Evolutionary conservation across 2,113 vertebrate genomes (phyloP).

Genomic region (Natator depressus): DNA sequence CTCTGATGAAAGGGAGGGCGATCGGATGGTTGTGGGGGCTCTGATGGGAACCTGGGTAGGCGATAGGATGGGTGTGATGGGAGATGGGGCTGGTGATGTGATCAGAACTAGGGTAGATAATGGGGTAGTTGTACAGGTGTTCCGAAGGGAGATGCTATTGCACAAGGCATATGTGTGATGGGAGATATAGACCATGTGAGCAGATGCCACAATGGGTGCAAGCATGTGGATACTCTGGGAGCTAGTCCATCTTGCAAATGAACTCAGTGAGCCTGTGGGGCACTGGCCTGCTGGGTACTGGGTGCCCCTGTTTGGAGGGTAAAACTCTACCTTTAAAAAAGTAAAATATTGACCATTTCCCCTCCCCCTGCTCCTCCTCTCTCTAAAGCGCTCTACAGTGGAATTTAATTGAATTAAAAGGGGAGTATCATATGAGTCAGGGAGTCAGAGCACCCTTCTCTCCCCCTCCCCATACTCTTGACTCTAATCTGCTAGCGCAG

Average conservation of each 20-base stretch:
- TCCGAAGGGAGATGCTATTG: neutral
- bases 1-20: neutral
- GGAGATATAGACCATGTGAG: neutral
- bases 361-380: fast-evolving
- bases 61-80: neutral
- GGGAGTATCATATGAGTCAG: neutral
- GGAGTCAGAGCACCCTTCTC: neutral
- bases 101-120: neutral
- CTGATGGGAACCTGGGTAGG: neutral
- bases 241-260: neutral
- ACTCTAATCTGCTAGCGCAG: neutral
- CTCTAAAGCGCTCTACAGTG: neutral
- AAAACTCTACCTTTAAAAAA: neutral
- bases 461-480: neutral
- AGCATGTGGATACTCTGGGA: neutral
- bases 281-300: neutral
- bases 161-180: neutral
- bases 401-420: neutral
- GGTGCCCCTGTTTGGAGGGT: neutral
- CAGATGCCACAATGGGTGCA: neutral
- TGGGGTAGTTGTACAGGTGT: neutral
- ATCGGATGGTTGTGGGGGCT: neutral
- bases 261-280: neutral
- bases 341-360: neutral
- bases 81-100: neutral